Percentiles rank a stretch among this genome's conserved stretches.
These are phyloP conservation scores for Drosophila ercepeae DNA, from an alignment of 1,140 invertebrate species.

Conservation along the genomic window DNA sequence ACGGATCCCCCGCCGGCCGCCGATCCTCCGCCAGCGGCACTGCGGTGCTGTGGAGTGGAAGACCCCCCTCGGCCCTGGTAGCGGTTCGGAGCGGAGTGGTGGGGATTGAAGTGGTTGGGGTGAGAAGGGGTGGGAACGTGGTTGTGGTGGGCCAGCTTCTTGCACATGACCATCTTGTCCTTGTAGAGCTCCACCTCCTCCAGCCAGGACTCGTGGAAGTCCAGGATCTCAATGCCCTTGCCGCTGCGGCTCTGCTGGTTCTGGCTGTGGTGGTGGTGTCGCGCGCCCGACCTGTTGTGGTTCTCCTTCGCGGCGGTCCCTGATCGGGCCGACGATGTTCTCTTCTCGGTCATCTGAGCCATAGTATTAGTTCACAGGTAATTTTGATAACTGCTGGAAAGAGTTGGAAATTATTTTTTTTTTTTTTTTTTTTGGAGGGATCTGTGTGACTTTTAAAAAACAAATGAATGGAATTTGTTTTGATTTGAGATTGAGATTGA, in stretches of 20 bases:
- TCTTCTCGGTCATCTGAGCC: slow-evolving; percentile 81
- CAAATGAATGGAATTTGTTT: background rate
- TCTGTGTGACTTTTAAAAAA: background rate
- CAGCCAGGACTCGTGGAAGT: slow-evolving; percentile 82
- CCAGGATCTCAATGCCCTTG: slow-evolving; percentile 78
- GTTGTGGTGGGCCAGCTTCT: slow-evolving; percentile 64
- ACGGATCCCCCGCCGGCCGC: background rate
- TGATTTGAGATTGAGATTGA: no score
- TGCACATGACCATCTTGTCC: slow-evolving; percentile 67
- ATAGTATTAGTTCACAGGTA: slow-evolving; percentile 61
- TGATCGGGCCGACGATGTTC: slow-evolving; percentile 40
- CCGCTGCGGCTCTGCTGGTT: slow-evolving; percentile 37
- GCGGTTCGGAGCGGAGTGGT: slow-evolving; percentile 9
- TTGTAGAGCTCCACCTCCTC: slow-evolving; percentile 80
- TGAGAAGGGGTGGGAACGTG: slow-evolving; percentile 31
- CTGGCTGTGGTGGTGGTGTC: slow-evolving; percentile 3
- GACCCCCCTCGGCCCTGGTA: slow-evolving; percentile 1
- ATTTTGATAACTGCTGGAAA: slow-evolving; percentile 59
- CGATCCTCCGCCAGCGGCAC: slow-evolving; percentile 14
- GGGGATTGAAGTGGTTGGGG: background rate
- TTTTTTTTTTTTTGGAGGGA: slow-evolving; percentile 3
- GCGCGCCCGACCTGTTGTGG: slow-evolving; percentile 15
- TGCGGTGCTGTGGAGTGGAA: slow-evolving; percentile 6
- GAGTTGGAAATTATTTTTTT: slow-evolving; percentile 1
- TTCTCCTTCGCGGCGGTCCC: slow-evolving; percentile 35